Evolutionary conservation across 2,113 vertebrate genomes (phyloP).

Genomic region (Corydoras maculifer): DNA sequence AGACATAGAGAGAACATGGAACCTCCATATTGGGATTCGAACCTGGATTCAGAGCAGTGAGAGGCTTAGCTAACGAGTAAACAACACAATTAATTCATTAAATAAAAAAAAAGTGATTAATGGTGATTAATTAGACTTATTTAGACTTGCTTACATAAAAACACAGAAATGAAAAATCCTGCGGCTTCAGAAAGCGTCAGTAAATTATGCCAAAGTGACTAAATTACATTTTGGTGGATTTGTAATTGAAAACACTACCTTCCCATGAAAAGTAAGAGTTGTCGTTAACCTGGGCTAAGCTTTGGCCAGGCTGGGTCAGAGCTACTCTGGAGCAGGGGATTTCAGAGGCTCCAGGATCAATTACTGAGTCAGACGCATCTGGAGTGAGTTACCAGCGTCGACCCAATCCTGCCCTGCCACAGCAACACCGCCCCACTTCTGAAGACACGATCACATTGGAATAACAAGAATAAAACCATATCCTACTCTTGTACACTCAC

Average conservation of each 20-base stretch:
- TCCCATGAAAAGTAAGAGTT: conserved; percentile 21
- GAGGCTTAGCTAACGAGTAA: too few species aligned
- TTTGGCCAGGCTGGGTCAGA: conserved; percentile 39
- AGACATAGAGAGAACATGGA: too few species aligned
- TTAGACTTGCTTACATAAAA: too few species aligned
- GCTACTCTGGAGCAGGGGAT: conserved; percentile 51
- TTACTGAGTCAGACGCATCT: conserved; percentile 66
- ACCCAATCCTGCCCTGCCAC: conserved; percentile 59
- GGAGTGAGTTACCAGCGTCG: conserved; percentile 59
- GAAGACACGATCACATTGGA: conserved; percentile 60
- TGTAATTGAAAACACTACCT: conserved; percentile 26
- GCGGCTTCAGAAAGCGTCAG: too few species aligned
- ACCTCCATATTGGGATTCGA: too few species aligned
- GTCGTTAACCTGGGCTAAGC: conserved; percentile 38
- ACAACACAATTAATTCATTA: too few species aligned
- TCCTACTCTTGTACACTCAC: conserved; percentile 42
- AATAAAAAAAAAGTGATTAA: too few species aligned
- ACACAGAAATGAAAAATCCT: too few species aligned
- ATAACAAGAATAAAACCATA: conserved; percentile 64
- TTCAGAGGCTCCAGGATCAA: conserved; percentile 71
- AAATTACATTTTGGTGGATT: conserved; percentile 2
- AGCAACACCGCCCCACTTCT: conserved; percentile 55
- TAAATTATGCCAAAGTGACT: too few species aligned
- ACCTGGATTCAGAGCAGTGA: too few species aligned
- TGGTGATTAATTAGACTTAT: too few species aligned